phyloP scores from a whole-genome alignment of 2,797 vertebrate species.

The Chelon labrosus region DNA sequence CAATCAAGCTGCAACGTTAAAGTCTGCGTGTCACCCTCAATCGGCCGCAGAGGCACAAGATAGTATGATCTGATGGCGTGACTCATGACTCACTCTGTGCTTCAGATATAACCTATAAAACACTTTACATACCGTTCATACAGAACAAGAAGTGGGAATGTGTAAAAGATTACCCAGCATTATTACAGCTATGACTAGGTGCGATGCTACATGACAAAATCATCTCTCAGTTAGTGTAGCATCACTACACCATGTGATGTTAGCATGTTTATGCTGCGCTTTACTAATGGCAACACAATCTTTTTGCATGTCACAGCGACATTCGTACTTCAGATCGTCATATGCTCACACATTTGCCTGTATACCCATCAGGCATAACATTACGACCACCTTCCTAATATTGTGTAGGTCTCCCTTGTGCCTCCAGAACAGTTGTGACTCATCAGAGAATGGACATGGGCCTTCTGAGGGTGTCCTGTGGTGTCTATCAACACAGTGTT shows the following conservation, averaged over 20 bases:
- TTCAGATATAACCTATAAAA: conserved; percentile 3
- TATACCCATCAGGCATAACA: neutral
- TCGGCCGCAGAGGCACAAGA: conserved; percentile 37
- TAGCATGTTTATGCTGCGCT: neutral
- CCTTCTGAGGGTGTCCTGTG: too few relatives aligned
- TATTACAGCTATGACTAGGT: neutral
- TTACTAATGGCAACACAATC: neutral
- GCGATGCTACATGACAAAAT: too few relatives aligned
- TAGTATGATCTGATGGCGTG: conserved; percentile 21
- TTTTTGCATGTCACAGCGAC: neutral
- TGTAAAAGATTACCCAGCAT: neutral
- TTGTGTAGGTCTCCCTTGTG: too few relatives aligned
- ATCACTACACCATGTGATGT: neutral
- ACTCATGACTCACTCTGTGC: conserved; percentile 19
- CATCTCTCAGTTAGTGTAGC: too few relatives aligned
- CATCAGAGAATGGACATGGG: too few relatives aligned
- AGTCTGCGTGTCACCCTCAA: conserved; percentile 34
- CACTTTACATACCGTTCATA: too few relatives aligned
- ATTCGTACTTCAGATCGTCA: neutral
- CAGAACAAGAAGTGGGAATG: neutral
- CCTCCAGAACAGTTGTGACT: too few relatives aligned
- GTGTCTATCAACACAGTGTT: too few relatives aligned
- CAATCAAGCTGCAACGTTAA: conserved; percentile 44
- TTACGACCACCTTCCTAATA: too few relatives aligned
- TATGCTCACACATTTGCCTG: neutral